Conservation (phyloP, 2,113 vertebrate species). For the Oreocharis arfaki region DNA sequence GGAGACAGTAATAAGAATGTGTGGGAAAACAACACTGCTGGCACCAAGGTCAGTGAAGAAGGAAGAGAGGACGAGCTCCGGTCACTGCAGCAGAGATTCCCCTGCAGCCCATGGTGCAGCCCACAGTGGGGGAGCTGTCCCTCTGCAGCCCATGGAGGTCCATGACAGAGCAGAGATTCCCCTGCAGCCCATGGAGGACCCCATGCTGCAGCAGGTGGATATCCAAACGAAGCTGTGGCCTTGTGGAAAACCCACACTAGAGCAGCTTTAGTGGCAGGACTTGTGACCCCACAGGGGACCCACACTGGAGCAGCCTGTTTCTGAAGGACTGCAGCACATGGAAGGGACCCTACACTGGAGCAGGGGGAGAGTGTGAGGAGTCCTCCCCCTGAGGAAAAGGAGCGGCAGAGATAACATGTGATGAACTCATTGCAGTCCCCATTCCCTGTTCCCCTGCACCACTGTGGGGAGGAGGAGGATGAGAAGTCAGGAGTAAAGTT, state of each 20-base stretch:
- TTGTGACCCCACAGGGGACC: not conserved
- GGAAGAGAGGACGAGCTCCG: not conserved
- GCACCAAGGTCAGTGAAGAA: not conserved
- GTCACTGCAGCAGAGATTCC: not conserved
- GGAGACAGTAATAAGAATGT: not conserved
- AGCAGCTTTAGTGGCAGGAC: not conserved
- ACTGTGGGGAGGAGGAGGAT: not conserved
- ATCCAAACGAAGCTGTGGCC: not conserved
- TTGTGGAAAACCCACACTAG: not conserved
- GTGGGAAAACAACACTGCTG: not conserved
- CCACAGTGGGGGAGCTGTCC: fast-evolving
- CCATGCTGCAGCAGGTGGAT: not conserved
- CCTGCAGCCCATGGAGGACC: not conserved
- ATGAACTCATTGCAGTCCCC: not conserved
- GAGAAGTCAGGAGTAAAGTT: not conserved
- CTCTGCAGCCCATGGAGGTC: not conserved
- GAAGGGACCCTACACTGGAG: fast-evolving
- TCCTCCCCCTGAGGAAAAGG: not conserved
- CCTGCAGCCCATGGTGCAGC: not conserved
- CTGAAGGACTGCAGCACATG: not conserved
- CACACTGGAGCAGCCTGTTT: not conserved
- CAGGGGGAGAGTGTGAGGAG: not conserved
- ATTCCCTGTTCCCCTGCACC: not conserved
- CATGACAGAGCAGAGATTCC: not conserved
- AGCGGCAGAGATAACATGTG: fast-evolving